Percentiles rank a stretch among this genome's conserved stretches.
phyloP scores from a whole-genome alignment of 2,113 vertebrate genomes.

The Caranx melampygus region DNA sequence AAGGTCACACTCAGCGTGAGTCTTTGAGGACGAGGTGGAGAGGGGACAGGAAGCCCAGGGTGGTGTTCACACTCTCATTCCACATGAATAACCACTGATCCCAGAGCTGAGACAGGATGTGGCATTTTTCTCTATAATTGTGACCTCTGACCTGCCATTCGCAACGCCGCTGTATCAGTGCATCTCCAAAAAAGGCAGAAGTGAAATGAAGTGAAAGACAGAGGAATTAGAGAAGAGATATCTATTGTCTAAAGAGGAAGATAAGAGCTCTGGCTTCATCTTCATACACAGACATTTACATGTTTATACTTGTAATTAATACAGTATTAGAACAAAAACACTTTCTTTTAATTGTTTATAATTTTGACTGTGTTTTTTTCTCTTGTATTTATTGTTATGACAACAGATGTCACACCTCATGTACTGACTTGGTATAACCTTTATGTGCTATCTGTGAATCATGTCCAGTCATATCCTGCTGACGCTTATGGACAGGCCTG shows the following conservation, averaged over 20 bases:
- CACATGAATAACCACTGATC: conserved; percentile 31
- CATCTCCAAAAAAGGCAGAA: background rate
- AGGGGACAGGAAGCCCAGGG: conserved; percentile 48
- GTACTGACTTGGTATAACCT: conserved; percentile 1
- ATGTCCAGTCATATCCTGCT: conserved; percentile 56
- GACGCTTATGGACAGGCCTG: background rate
- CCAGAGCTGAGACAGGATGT: conserved; percentile 26
- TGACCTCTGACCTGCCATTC: conserved; percentile 45
- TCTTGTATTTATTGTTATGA: conserved; percentile 20
- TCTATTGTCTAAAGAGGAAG: background rate
- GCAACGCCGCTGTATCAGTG: background rate
- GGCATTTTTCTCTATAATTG: conserved; percentile 21
- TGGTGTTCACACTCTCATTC: conserved; percentile 35
- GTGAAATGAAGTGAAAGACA: background rate
- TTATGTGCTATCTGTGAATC: conserved; percentile 43
- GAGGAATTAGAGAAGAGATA: background rate
- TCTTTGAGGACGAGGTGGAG: conserved; percentile 34
- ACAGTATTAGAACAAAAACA: background rate
- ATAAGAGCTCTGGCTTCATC: background rate
- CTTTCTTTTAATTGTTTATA: too few relatives aligned
- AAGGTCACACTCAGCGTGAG: conserved; percentile 39
- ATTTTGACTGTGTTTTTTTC: too few relatives aligned
- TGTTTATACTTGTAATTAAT: background rate
- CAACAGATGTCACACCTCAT: conserved; percentile 11
- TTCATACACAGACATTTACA: background rate